Conservation (phyloP, 2,113 vertebrate genomes). For the Hirundichthys speculiger region DNA sequence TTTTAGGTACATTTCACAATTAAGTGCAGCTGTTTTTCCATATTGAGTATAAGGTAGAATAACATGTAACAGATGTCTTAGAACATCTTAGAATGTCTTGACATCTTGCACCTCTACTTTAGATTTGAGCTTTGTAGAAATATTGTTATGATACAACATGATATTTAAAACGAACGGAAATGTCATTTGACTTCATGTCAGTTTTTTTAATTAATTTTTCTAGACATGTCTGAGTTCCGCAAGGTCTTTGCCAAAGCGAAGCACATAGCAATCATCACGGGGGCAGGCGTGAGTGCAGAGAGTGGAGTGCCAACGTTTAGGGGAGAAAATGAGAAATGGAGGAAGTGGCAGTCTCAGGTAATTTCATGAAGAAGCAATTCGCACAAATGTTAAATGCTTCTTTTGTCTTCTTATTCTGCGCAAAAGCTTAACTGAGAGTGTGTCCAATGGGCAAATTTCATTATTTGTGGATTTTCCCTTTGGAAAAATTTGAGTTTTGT, state of each 20-base stretch:
- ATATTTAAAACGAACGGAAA: too few species aligned
- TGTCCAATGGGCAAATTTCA: not conserved
- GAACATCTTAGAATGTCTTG: too few species aligned
- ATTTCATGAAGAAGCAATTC: not conserved
- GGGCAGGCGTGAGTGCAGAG: conserved; percentile 92
- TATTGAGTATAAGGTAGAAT: too few species aligned
- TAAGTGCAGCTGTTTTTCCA: not conserved
- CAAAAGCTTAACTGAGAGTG: not conserved
- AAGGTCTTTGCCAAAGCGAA: conserved; percentile 89
- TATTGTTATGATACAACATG: too few species aligned
- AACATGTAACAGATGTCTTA: too few species aligned
- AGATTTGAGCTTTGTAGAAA: too few species aligned
- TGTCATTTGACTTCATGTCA: too few species aligned
- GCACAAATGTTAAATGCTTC: not conserved
- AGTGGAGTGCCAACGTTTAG: conserved; percentile 93
- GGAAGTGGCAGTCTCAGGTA: conserved; percentile 95
- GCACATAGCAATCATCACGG: conserved; percentile 92
- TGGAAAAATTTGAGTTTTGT: too few species aligned
- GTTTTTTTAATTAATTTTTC: conserved; percentile 5
- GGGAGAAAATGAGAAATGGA: conserved; percentile 91
- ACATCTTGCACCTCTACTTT: too few species aligned
- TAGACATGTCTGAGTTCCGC: conserved; percentile 91
- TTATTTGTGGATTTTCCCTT: too few species aligned
- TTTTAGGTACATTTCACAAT: not conserved
- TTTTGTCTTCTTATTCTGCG: not conserved